These are phyloP conservation scores for Cryptomyrus ogoouensis DNA, from an alignment of 2,113 vertebrate genomes.

Conservation along the genomic window DNA sequence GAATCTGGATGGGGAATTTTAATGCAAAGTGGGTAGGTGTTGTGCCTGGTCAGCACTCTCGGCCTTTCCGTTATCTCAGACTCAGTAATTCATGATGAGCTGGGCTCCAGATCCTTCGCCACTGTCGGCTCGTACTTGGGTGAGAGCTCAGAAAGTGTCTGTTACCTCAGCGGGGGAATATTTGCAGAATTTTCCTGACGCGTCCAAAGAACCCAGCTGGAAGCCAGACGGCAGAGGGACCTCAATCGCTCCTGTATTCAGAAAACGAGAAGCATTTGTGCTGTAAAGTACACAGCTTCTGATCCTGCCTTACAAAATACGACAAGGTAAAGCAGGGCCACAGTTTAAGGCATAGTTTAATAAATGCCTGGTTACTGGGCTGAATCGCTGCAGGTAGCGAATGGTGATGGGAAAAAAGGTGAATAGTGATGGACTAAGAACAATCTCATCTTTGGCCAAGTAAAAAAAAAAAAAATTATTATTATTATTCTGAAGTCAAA, in stretches of 20 bases:
- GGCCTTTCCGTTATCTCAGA: not conserved
- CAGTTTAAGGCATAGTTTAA: not conserved
- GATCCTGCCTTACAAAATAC: not conserved
- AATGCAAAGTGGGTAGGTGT: not conserved
- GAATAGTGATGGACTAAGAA: constrained; percentile 25
- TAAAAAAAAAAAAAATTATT: constrained; percentile 28
- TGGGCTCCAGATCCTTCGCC: constrained; percentile 24
- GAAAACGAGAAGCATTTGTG: not conserved
- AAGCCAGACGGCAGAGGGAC: not conserved
- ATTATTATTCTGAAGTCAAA: constrained; percentile 11
- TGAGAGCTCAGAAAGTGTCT: not conserved
- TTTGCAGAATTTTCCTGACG: not conserved
- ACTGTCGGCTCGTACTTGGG: constrained; percentile 17
- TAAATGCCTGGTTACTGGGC: not conserved
- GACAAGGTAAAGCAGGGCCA: not conserved
- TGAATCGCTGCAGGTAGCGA: not conserved
- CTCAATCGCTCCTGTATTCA: not conserved
- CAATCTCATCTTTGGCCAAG: constrained; percentile 39
- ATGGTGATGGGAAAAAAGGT: not conserved
- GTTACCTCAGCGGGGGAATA: not conserved
- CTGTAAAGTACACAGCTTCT: not conserved
- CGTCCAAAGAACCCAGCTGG: not conserved
- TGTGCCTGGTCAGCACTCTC: not conserved
- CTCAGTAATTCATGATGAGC: not conserved
- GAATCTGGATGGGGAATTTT: not conserved